Conservation (phyloP, 2,888 invertebrate species). For the Romanomermis culicivorax region DNA sequence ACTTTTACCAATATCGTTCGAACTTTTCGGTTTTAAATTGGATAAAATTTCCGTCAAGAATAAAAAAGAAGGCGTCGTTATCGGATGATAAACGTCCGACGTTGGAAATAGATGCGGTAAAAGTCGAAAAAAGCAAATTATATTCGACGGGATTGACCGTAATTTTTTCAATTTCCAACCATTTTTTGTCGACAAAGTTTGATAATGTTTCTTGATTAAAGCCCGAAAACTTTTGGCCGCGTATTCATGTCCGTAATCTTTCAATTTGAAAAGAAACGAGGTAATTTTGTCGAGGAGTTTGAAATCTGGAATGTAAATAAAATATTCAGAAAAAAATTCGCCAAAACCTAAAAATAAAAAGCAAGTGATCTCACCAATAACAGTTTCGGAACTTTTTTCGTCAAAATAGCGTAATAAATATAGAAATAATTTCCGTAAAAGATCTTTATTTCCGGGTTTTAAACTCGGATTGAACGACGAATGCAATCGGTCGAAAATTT, state of each 20-base stretch:
- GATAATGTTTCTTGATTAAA: background rate
- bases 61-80: constrained; percentile 58
- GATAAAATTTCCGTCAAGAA: constrained; percentile 54
- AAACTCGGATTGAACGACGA: constrained; percentile 68
- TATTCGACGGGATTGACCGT: background rate
- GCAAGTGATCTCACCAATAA: background rate
- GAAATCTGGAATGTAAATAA: background rate
- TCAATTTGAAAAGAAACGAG: constrained; percentile 30
- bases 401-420: constrained; percentile 55
- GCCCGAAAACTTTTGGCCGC: background rate
- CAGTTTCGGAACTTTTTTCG: constrained; percentile 2
- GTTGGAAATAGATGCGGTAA: constrained; percentile 60
- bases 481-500: no score
- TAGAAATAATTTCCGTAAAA: constrained; percentile 47
- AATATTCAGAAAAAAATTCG: background rate
- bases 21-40: constrained; percentile 26
- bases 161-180: background rate
- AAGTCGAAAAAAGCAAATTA: constrained; percentile 26
- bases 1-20: background rate
- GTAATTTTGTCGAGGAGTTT: constrained; percentile 32
- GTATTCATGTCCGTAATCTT: constrained; percentile 11
- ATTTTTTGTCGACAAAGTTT: background rate
- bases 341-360: background rate
- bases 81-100: constrained; percentile 67
- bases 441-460: constrained; percentile 52